Conservation (phyloP, 2,888 invertebrate genomes). For the Drosophila histrio region DNA sequence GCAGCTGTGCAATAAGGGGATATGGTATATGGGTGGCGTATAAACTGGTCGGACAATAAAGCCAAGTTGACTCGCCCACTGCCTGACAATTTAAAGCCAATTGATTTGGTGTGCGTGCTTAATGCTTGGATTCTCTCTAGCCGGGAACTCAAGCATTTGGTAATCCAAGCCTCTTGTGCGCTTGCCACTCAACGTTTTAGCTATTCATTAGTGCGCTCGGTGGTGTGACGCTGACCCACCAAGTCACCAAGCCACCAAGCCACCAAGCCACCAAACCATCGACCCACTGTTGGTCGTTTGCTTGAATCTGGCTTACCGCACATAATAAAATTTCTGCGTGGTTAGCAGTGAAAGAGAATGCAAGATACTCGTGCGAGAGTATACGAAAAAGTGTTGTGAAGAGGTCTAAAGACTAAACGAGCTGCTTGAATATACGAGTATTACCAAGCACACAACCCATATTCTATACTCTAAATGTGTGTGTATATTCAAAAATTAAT, state of each 20-base stretch:
- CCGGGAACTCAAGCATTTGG: slow-evolving; percentile 41
- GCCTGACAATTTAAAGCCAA: slow-evolving; percentile 71
- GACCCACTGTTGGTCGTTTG: slow-evolving; percentile 14
- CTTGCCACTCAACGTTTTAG: slow-evolving; percentile 53
- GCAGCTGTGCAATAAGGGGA: not conserved
- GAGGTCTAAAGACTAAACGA: slow-evolving; percentile 33
- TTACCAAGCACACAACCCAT: not conserved
- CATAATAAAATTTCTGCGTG: slow-evolving; percentile 54
- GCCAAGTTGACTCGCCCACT: slow-evolving; percentile 32
- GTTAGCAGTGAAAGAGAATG: slow-evolving; percentile 32
- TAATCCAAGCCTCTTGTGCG: slow-evolving; percentile 56
- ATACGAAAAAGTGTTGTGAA: not conserved
- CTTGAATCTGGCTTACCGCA: slow-evolving; percentile 48
- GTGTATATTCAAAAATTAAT: not conserved
- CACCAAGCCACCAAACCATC: slow-evolving; percentile 5
- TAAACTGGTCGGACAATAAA: slow-evolving; percentile 29
- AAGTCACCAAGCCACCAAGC: not conserved
- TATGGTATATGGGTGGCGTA: not conserved
- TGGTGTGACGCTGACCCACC: slow-evolving; percentile 23
- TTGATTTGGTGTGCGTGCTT: slow-evolving; percentile 75
- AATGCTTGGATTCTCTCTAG: slow-evolving; percentile 57
- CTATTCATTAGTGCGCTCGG: slow-evolving; percentile 53
- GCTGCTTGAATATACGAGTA: slow-evolving; percentile 22
- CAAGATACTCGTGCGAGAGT: not conserved
- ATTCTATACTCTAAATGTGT: not conserved